Base-by-base conservation (phyloP, 1,140 invertebrate genomes). In the Drosophila rhopaloa region DNA sequence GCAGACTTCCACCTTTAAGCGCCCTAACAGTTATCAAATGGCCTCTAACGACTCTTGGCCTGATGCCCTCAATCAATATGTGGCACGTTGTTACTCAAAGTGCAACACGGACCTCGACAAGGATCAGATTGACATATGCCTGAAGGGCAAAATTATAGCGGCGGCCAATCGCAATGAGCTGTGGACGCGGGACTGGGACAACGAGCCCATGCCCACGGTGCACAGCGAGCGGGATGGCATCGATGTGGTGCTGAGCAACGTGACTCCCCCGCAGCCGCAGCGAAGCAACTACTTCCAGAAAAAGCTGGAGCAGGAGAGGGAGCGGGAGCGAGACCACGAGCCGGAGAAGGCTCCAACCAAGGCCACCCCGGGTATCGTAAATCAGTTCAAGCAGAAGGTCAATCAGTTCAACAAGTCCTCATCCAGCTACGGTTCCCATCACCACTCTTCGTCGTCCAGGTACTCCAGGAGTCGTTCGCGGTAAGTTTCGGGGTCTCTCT, bases 141-240 rank as follows among this genome's bases (percentile, higher is more conserved):
- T 99, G 35, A 98, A 98, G 92, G 97, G 97, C 40, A 97, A 98
- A 93, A 96, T 99, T 62, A 98, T 97, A 19, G 95, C 95, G 48
- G 97, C 97, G 0, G 96, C 96, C n/a, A 96, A 96, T 79, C 95
- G 96, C 76, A 96, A 96, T 59, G 96, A 96, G 66, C 94, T 98
- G 14, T 97, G 95, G 95, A 95, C 96, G 0, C 97, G 97, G 82
- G 97, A 99, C 93, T 99, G 98, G 98, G 95, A 96, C 72, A 95
- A 95, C 70, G 98, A 99, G 92, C 97, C 97, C 19, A 94, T 99
- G 66, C 98, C 98, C 2, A 96, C 95, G 91, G 96, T 97, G 37
- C 94, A 96, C 80, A 96, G 96, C 88, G 96, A 97, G 91, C 93
- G 95, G 32, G 95, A 95, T 93, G 95, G 94, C 68, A 94, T 96